These are phyloP conservation scores for Incurvaria masculella DNA, from an alignment of 2,888 invertebrate genomes.

Conservation along the genomic window DNA sequence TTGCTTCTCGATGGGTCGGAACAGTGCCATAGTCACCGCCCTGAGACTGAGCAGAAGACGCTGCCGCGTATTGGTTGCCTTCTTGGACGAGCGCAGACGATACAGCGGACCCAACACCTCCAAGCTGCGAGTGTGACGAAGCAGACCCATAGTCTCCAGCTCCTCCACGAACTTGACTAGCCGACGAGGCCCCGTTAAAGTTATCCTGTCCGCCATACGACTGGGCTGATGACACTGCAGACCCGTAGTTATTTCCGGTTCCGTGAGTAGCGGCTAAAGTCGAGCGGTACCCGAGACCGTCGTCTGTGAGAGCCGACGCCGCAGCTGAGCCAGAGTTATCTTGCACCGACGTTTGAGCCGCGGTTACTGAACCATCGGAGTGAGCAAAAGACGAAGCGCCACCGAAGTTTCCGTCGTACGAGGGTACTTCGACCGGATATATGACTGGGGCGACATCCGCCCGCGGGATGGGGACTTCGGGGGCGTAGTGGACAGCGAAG, in stretches of 20 bases:
- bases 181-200: background rate
- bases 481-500: constrained; percentile 16
- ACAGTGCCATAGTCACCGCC: constrained; percentile 22
- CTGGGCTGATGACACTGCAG: constrained; percentile 21
- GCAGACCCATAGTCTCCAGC: background rate
- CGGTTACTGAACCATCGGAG: constrained; percentile 21
- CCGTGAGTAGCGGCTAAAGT: constrained; percentile 25
- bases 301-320: constrained; percentile 21
- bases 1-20: constrained; percentile 7
- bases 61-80: background rate
- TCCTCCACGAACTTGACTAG: background rate
- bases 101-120: too few relatives aligned
- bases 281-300: constrained; percentile 22
- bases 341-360: background rate
- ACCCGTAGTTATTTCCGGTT: constrained; percentile 18
- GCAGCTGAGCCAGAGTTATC: constrained; percentile 22
- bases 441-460: constrained; percentile 17
- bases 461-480: background rate
- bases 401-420: constrained; percentile 22
- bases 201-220: constrained; percentile 5
- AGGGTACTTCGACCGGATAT: constrained; percentile 29
- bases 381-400: constrained; percentile 31
- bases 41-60: constrained; percentile 15
- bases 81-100: background rate
- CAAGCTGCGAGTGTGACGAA: background rate